Evolutionary conservation across 2,888 invertebrate species (phyloP).

Genomic region (Temnothorax rugatulus): DNA sequence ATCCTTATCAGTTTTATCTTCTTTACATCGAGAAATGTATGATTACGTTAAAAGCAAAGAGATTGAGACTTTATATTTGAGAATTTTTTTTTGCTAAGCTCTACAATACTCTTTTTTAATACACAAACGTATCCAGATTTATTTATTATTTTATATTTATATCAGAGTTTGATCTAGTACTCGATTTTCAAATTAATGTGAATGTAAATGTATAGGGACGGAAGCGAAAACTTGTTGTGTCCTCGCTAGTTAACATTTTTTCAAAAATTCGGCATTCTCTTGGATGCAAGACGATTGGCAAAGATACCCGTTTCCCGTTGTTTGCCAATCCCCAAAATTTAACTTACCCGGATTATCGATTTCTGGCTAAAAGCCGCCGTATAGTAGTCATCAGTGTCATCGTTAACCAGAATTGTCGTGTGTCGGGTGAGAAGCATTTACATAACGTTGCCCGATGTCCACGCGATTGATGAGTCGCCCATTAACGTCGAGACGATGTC

Average conservation of each 20-base stretch:
- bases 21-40: background rate
- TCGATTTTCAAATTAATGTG: background rate
- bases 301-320: background rate
- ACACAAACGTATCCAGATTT: background rate
- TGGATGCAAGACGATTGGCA: background rate
- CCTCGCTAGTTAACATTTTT: background rate
- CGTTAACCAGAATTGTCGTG: slow-evolving; percentile 32
- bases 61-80: background rate
- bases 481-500: slow-evolving; percentile 42
- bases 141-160: background rate
- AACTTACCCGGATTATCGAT: slow-evolving; percentile 15
- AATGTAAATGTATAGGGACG: background rate
- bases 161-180: background rate
- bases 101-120: background rate
- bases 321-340: background rate
- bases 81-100: background rate
- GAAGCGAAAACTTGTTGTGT: background rate
- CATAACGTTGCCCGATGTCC: slow-evolving; percentile 26
- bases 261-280: background rate
- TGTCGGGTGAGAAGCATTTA: slow-evolving; percentile 34
- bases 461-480: slow-evolving; percentile 29
- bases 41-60: background rate
- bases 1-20: slow-evolving; percentile 3
- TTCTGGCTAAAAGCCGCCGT: slow-evolving; percentile 3
- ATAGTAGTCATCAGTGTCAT: background rate